Evolutionary conservation across 2,888 invertebrate genomes (phyloP).

Genomic region (Diogma glabrata): DNA sequence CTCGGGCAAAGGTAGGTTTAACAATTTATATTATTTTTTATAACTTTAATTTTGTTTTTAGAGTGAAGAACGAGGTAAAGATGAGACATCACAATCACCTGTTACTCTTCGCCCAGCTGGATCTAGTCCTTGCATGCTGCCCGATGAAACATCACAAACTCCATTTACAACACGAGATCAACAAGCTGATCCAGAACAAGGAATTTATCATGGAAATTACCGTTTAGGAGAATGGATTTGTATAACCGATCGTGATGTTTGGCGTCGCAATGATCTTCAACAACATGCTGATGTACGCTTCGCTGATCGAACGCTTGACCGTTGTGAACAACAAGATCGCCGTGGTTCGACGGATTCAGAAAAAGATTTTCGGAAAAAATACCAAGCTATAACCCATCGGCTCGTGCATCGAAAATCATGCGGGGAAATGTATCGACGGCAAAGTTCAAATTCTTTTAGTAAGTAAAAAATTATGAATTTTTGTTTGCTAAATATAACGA

Average conservation of each 20-base stretch:
- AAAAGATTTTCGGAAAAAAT: slow-evolving; percentile 71
- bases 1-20: slow-evolving; percentile 59
- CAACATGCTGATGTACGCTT: slow-evolving; percentile 8
- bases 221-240: slow-evolving; percentile 62
- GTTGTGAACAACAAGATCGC: slow-evolving; percentile 36
- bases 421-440: slow-evolving; percentile 77
- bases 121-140: slow-evolving; percentile 54
- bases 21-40: not conserved
- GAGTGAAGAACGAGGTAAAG: slow-evolving; percentile 62
- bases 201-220: slow-evolving; percentile 65
- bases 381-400: slow-evolving; percentile 76
- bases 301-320: slow-evolving; percentile 10
- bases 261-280: slow-evolving; percentile 32
- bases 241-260: slow-evolving; percentile 60
- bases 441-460: slow-evolving; percentile 76
- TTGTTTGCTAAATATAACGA: too few species aligned
- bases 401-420: slow-evolving; percentile 84
- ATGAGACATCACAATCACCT: slow-evolving; percentile 58
- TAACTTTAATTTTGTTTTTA: slow-evolving; percentile 17
- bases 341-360: slow-evolving; percentile 69
- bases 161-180: slow-evolving; percentile 16
- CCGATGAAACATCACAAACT: slow-evolving; percentile 24
- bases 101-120: slow-evolving; percentile 53
- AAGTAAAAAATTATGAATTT: slow-evolving; percentile 41
- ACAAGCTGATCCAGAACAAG: slow-evolving; percentile 35